Conservation (phyloP, 2,888 invertebrate genomes). For the Dasypolia templi region DNA sequence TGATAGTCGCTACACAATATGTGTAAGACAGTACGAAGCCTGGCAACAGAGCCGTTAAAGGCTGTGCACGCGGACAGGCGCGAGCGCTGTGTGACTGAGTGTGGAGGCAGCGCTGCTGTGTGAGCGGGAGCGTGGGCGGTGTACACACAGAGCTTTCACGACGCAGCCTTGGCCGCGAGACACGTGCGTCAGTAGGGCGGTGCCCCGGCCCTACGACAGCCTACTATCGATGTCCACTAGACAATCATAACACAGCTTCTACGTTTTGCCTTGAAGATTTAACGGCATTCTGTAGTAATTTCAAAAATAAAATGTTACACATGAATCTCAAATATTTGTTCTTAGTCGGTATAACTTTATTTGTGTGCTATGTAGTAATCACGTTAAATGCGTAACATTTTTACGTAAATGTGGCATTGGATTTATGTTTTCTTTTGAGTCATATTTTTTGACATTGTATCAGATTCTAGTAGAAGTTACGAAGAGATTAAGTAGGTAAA, state of each 20-base stretch:
- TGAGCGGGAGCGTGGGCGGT: constrained; percentile 77
- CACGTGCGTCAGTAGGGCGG: constrained; percentile 88
- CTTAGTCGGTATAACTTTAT: neutral
- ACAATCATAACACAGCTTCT: constrained; percentile 37
- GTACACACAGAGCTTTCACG: constrained; percentile 88
- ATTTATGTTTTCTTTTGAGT: constrained; percentile 24
- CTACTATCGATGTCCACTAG: constrained; percentile 63
- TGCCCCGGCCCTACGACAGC: constrained; percentile 66
- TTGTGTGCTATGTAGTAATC: constrained; percentile 12
- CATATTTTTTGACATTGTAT: constrained; percentile 8
- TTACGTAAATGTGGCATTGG: constrained; percentile 24
- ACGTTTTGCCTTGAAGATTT: constrained; percentile 19
- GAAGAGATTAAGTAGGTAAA: too few species aligned
- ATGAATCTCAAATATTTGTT: constrained; percentile 13
- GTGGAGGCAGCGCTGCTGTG: constrained; percentile 49
- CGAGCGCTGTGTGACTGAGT: constrained; percentile 21
- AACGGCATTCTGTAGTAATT: constrained; percentile 22
- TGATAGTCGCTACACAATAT: constrained; percentile 60
- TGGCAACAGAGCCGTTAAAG: constrained; percentile 68
- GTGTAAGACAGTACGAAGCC: constrained; percentile 67
- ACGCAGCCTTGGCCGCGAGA: constrained; percentile 89
- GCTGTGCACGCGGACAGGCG: constrained; percentile 37
- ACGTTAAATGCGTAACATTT: constrained; percentile 37
- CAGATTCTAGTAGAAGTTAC: too few species aligned
- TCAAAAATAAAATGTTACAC: constrained; percentile 29